Base-by-base conservation (phyloP, 2,888 invertebrate genomes). In the Drosophila acutilabella region DNA sequence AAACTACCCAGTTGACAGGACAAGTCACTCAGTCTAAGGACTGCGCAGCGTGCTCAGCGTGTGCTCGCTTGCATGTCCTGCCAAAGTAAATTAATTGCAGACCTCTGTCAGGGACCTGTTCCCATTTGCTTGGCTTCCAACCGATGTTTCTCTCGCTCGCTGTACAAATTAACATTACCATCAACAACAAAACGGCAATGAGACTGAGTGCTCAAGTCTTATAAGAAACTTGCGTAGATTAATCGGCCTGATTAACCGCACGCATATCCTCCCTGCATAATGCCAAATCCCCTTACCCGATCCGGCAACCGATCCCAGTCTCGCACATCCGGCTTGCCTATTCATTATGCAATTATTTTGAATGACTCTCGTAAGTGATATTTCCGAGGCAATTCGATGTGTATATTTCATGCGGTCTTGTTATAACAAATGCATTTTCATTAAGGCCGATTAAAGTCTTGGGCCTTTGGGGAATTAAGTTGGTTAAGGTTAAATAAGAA, bases 301-400 rank as follows among this genome's bases (percentile, higher is more conserved):
- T 47, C 47, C 47, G 44, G 20, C 44, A 11, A 44, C 11, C 8
- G 57, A 47, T 47, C 51, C 26, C 45, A 36, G 16, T 11, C 50
- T 45, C 8, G 7, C 47, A 41, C 60, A 58, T 74, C 70, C 66
- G 58, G 33, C 60, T 18, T 77, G 80, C 77, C 74, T 73, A 84
- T 88, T 89, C 88, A 84, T 86, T 81, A 81, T 88, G 84, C 90
- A 90, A 91, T 90, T 91, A 90, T 87, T 90, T 90, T 60, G 81
- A 89, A 91, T 90, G 90, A 90, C 88, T 90, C 70, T 89, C 73
- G 79, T 83, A 85, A 89, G 82, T 87, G 84, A 87, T 89, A 88
- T 83, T 88, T 90, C 89, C 88, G 71, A 54, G 62, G 38, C 45
- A 53, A 36, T 44, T 47, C 42, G 36, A 56, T 69, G 52, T 56